Evolutionary conservation across 1,140 invertebrate species (phyloP).

Genomic region (Harpegnathos saltator): DNA sequence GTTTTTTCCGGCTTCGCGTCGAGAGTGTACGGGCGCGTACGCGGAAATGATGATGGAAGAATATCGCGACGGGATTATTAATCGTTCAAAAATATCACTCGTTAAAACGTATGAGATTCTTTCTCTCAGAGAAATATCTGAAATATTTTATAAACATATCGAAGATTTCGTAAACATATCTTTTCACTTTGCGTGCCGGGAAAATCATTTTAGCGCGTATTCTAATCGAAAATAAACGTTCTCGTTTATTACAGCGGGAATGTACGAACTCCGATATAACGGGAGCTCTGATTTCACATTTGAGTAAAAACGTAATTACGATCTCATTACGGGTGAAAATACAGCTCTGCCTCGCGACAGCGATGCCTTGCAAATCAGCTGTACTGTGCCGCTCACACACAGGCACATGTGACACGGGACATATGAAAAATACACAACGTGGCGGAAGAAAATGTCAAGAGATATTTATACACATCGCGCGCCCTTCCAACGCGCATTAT

Average conservation of each 20-base stretch:
- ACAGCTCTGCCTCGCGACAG: neutral
- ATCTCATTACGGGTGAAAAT: neutral
- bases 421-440: constrained; percentile 9
- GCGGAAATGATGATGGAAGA: no score
- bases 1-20: neutral
- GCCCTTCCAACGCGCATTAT: constrained; percentile 11
- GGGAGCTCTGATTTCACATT: neutral
- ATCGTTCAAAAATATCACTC: no score
- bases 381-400: neutral
- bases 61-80: no score
- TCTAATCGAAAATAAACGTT: constrained; percentile 19
- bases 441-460: neutral
- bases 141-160: neutral
- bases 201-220: neutral
- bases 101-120: no score
- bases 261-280: no score
- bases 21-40: no score
- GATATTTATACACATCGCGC: neutral
- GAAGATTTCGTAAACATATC: neutral
- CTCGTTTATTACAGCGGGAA: neutral
- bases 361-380: constrained; percentile 23
- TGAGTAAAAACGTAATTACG: constrained; percentile 1
- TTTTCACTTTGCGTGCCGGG: neutral
- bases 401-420: neutral
- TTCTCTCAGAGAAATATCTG: neutral